Conservation (phyloP, 2,888 invertebrate species). For the Blastobasis lacticolella region DNA sequence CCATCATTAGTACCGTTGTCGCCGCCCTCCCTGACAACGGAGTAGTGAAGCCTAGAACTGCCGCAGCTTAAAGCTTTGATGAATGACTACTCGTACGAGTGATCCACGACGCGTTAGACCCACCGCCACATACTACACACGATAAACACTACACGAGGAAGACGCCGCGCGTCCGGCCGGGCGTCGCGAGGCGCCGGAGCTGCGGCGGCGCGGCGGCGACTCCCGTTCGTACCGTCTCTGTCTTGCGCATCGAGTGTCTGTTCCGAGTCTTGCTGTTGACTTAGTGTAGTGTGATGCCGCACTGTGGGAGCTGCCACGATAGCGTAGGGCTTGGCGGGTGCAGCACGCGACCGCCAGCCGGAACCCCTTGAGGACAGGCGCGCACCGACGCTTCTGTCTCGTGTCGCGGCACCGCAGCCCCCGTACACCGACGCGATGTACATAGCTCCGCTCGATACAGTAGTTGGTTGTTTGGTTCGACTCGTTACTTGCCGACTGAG, state of each 20-base stretch:
- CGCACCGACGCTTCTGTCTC: conserved; percentile 56
- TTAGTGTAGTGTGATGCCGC: conserved; percentile 71
- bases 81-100: conserved; percentile 24
- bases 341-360: conserved; percentile 46
- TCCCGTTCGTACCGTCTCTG: conserved; percentile 61
- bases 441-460: conserved; percentile 57
- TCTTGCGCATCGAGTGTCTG: conserved; percentile 66
- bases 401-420: conserved; percentile 32
- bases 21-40: conserved; percentile 24
- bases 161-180: conserved; percentile 15
- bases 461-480: conserved; percentile 51
- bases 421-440: conserved; percentile 56
- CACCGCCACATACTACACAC: conserved; percentile 20
- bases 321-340: conserved; percentile 64
- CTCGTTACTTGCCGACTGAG: conserved; percentile 38
- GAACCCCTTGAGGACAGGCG: conserved; percentile 70
- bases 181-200: conserved; percentile 25
- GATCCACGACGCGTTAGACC: conserved; percentile 24
- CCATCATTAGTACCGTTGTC: conserved; percentile 43
- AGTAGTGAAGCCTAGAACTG: conserved; percentile 52
- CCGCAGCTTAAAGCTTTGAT: conserved; percentile 60
- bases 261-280: conserved; percentile 64
- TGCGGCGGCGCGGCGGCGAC: conserved; percentile 26
- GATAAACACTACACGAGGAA: too few species aligned
- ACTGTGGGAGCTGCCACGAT: conserved; percentile 55